Evolutionary conservation across 2,797 vertebrate species (phyloP).

Genomic region (Emydoidea blandingii): DNA sequence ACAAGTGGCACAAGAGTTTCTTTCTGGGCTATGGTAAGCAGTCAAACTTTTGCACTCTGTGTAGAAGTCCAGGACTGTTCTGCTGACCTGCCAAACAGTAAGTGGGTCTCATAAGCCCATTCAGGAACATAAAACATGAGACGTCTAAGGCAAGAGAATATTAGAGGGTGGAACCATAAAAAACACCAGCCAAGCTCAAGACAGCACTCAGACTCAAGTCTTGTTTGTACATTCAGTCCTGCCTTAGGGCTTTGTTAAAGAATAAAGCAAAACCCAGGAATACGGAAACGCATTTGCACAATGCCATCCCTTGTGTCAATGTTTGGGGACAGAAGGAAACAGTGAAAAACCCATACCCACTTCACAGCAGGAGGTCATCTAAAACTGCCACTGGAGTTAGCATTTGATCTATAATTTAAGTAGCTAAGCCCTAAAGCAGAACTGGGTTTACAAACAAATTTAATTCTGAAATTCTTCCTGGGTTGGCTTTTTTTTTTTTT

Average conservation of each 20-base stretch:
- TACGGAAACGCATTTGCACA: neutral
- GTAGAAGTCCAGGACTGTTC: neutral
- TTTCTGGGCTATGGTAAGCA: neutral
- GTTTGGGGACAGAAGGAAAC: neutral
- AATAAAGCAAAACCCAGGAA: neutral
- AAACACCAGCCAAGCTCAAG: neutral
- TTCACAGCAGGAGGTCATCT: neutral
- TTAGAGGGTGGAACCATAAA: neutral
- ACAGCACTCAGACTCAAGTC: neutral
- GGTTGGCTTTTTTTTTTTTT: neutral
- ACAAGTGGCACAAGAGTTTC: neutral
- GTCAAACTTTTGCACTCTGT: neutral
- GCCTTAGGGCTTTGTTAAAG: neutral
- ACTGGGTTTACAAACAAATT: neutral
- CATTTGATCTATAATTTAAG: neutral
- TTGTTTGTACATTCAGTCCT: neutral
- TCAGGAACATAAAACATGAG: neutral
- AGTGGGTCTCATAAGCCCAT: neutral
- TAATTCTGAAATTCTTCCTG: neutral
- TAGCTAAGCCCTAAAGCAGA: neutral
- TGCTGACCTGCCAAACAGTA: neutral
- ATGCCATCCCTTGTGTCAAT: neutral
- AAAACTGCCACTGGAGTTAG: rapidly evolving
- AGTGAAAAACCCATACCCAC: neutral
- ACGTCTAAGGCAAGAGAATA: neutral